Conservation (phyloP, 1,140 invertebrate genomes). For the Orius laevigatus region DNA sequence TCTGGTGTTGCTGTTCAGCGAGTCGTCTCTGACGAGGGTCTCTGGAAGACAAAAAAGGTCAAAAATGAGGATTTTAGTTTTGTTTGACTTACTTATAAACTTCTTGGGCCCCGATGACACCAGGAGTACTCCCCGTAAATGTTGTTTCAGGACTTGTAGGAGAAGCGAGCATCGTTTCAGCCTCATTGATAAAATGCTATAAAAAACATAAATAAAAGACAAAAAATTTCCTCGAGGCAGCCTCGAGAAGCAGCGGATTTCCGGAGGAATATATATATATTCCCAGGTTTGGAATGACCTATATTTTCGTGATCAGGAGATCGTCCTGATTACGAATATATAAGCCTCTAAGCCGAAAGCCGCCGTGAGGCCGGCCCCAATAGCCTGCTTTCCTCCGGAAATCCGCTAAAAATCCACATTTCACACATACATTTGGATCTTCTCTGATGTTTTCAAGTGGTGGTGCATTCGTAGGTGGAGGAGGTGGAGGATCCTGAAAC, state of each 20-base stretch:
- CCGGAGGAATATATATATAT: too few species aligned
- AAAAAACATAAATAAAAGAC: constrained; percentile 21
- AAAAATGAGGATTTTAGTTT: too few species aligned
- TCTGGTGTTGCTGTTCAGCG: constrained; percentile 56
- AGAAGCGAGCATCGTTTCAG: constrained; percentile 54
- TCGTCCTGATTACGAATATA: too few species aligned
- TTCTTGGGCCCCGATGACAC: constrained; percentile 86
- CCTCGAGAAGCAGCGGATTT: too few species aligned
- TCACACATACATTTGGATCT: constrained; percentile 69
- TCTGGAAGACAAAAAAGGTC: constrained; percentile 28
- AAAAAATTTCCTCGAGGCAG: too few species aligned
- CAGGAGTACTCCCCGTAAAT: constrained; percentile 53
- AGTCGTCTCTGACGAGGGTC: constrained; percentile 68
- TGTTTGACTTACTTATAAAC: constrained; percentile 70
- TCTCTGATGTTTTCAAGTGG: constrained; percentile 46
- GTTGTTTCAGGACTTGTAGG: constrained; percentile 47
- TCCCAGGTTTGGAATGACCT: too few species aligned
- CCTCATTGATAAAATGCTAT: constrained; percentile 65
- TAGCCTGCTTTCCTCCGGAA: too few species aligned
- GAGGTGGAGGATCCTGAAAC: constrained; percentile 44
- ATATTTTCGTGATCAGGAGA: too few species aligned
- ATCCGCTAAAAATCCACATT: too few species aligned
- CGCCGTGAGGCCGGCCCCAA: too few species aligned
- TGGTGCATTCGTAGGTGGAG: constrained; percentile 27
- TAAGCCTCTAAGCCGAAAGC: too few species aligned